These are phyloP conservation scores for Drosophila putrida DNA, from an alignment of 2,888 invertebrate species.

Conservation along the genomic window DNA sequence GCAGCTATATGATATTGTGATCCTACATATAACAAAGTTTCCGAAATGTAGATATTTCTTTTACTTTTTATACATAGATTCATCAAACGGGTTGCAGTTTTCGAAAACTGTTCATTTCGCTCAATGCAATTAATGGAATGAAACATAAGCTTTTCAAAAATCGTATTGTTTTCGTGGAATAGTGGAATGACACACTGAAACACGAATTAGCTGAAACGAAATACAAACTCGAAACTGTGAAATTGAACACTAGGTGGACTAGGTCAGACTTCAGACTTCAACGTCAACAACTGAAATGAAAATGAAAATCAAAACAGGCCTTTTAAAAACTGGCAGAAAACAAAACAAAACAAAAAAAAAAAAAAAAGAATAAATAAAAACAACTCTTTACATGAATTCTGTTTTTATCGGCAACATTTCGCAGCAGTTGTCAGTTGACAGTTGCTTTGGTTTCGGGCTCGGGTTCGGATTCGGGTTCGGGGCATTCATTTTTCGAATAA, in stretches of 20 bases:
- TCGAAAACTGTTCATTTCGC: too few species aligned
- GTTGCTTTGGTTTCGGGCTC: too few species aligned
- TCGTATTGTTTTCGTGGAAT: background rate
- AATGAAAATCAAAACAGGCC: constrained; percentile 5
- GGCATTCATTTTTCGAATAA: constrained; percentile 1
- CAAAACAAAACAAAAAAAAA: too few species aligned
- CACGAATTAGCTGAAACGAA: background rate
- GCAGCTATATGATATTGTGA: too few species aligned
- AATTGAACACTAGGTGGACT: background rate
- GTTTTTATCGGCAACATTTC: constrained; percentile 1
- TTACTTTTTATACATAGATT: too few species aligned
- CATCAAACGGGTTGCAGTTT: too few species aligned
- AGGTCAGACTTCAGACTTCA: background rate
- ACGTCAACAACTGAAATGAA: background rate
- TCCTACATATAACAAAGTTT: too few species aligned
- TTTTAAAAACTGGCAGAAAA: background rate
- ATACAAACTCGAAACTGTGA: background rate
- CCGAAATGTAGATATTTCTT: too few species aligned
- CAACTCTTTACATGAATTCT: background rate
- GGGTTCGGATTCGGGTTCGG: background rate
- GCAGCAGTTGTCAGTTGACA: background rate
- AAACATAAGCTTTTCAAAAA: background rate
- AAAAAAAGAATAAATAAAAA: background rate
- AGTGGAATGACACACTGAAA: background rate
- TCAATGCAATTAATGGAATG: background rate